Base-by-base conservation (phyloP, 2,113 vertebrate species). In the Nansenia antarctica region DNA sequence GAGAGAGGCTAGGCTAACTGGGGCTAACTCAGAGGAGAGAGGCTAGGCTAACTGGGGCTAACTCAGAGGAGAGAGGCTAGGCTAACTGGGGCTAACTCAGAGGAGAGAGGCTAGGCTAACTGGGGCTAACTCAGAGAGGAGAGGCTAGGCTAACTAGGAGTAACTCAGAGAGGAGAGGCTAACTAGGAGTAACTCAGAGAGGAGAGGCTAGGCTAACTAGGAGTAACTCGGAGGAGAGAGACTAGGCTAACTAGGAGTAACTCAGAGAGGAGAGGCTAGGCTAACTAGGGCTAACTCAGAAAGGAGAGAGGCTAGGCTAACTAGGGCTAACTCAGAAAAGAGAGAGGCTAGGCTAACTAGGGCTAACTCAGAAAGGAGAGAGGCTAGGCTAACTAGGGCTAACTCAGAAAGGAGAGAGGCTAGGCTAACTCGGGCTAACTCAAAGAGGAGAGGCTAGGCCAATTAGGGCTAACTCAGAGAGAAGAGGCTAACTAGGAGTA, bases 41-140 rank as follows among this genome's bases (percentile, higher is more conserved):
- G 55, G 1, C 3, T 55, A 7, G 27, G 18, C 39, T 15, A 45
- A 30, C 26, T 30, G 30, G 27, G 14, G 24, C 52, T 57, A 30
- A 1, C 12, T 15, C 15, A 2, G 27, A 45, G 42, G 9, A 5
- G 26, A 18, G 11, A 32, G 55, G 1, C 3, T 55, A 7, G 27
- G 18, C 39, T 15, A 45, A 30, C 26, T 30, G 30, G 27, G 14
- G 24, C 52, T 57, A 30, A n/a, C 20, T 42, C 12, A 5, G 18
- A 18, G 45, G 6, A n/a, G n/a, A n/a, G 35, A 70, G 73, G n/a
- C 69, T 73, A 32, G 32, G 58, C 27, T 47, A 5, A 24, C 2
- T 12, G n/a, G 57, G 29, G 65, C 14, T 65, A 18, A 45, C 12
- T 45, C n/a, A 18, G 42, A 45, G 42, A 45, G 12, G n/a, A n/a